Conservation (phyloP, 2,113 vertebrate species). For the Chaenocephalus aceratus region DNA sequence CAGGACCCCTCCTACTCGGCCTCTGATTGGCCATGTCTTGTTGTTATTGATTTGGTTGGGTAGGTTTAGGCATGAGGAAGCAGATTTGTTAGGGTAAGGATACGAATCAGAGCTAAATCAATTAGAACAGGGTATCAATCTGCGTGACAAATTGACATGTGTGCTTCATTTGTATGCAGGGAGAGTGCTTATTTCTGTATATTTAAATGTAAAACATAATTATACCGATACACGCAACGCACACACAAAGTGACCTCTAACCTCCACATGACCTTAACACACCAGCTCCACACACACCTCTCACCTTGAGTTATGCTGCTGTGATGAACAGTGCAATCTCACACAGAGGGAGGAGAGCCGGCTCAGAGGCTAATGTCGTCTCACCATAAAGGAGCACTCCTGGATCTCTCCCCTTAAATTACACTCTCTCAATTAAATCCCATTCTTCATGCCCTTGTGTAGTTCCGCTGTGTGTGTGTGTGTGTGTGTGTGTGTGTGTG, state of each 20-base stretch:
- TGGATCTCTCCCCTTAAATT: constrained; percentile 51
- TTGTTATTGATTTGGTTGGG: too few species aligned
- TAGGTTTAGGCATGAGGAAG: too few species aligned
- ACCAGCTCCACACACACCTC: neutral
- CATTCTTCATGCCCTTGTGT: constrained; percentile 36
- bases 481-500: constrained; percentile 15
- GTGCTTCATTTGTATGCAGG: too few species aligned
- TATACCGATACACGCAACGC: too few species aligned
- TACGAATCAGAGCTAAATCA: too few species aligned
- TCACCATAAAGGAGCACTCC: constrained; percentile 49
- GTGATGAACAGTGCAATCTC: constrained; percentile 54
- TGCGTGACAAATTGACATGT: too few species aligned
- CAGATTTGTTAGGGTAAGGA: too few species aligned
- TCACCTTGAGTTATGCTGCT: constrained; percentile 32
- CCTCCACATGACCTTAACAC: constrained; percentile 1
- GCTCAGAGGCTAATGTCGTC: constrained; percentile 46
- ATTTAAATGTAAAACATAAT: too few species aligned
- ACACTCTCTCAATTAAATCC: constrained; percentile 56
- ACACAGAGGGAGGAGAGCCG: constrained; percentile 39
- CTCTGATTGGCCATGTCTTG: too few species aligned
- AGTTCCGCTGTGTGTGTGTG: constrained; percentile 1
- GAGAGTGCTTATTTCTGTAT: too few species aligned
- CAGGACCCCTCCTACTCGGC: too few species aligned
- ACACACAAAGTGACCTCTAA: neutral
- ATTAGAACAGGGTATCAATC: too few species aligned